Percentiles rank a stretch among this genome's conserved stretches.
Conservation (phyloP, 2,888 invertebrate species). For the Orgyia antiqua region DNA sequence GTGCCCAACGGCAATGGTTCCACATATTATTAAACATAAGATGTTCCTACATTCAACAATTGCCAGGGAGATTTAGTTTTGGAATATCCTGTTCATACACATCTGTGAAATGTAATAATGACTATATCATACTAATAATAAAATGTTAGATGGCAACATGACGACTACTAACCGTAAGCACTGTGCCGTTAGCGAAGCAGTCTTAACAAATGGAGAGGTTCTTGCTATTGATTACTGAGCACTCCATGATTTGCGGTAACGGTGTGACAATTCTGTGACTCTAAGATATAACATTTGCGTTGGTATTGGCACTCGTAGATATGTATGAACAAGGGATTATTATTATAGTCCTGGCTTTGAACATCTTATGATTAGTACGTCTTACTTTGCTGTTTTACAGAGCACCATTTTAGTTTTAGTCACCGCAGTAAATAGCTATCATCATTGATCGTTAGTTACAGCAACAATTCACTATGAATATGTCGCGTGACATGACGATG, state of each 20-base stretch:
- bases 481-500: slow-evolving; percentile 16
- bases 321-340: too few species aligned
- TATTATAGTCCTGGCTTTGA: slow-evolving; percentile 10
- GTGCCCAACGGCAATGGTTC: slow-evolving; percentile 64
- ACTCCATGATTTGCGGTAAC: too few species aligned
- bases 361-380: slow-evolving; percentile 13
- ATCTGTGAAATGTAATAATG: slow-evolving; percentile 3
- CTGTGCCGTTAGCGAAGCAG: too few species aligned
- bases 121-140: too few species aligned
- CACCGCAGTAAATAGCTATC: slow-evolving; percentile 30
- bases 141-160: too few species aligned
- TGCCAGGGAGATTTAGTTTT: slow-evolving; percentile 10
- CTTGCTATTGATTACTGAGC: too few species aligned
- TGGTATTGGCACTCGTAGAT: too few species aligned
- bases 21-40: slow-evolving; percentile 56
- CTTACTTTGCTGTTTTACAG: too few species aligned
- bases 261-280: too few species aligned
- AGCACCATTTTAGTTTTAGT: slow-evolving; percentile 12
- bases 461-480: slow-evolving; percentile 21
- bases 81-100: slow-evolving; percentile 2
- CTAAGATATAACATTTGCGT: too few species aligned
- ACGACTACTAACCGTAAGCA: too few species aligned
- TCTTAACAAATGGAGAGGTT: too few species aligned
- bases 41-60: slow-evolving; percentile 10
- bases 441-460: slow-evolving; percentile 10